Conservation (phyloP, 2,797 vertebrate genomes). For the Lithobates pipiens region DNA sequence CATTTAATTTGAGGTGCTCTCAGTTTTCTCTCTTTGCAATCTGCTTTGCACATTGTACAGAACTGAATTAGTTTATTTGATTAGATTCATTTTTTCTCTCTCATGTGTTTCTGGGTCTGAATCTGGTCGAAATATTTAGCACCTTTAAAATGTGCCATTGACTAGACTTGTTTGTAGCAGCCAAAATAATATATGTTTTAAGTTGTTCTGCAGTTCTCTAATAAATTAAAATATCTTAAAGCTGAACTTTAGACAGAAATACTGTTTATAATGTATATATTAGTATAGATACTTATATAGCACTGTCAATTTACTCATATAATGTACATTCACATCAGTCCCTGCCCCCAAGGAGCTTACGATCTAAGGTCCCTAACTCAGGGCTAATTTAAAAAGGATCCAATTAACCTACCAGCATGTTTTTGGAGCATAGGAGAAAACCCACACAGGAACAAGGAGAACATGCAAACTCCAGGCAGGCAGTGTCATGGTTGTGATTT, state of each 20-base stretch:
- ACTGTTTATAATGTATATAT: too few species aligned
- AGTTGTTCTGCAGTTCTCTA: neutral
- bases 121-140: neutral
- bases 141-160: slow-evolving; percentile 9
- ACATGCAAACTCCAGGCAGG: too few species aligned
- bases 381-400: too few species aligned
- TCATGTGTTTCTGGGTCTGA: neutral
- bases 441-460: too few species aligned
- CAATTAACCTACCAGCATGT: too few species aligned
- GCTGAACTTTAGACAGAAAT: neutral
- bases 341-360: too few species aligned
- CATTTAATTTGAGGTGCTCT: slow-evolving; percentile 40
- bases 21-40: slow-evolving; percentile 37
- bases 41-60: slow-evolving; percentile 20
- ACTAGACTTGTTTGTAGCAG: neutral
- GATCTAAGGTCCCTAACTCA: too few species aligned
- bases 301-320: too few species aligned
- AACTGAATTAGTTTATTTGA: slow-evolving; percentile 25
- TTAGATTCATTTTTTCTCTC: slow-evolving; percentile 14
- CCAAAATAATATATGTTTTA: neutral
- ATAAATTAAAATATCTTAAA: neutral
- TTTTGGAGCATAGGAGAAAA: too few species aligned
- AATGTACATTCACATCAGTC: too few species aligned
- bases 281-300: too few species aligned
- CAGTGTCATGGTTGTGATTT: too few species aligned